Conservation (phyloP, 1,140 invertebrate species). For the Ditylenchus dipsaci region DNA sequence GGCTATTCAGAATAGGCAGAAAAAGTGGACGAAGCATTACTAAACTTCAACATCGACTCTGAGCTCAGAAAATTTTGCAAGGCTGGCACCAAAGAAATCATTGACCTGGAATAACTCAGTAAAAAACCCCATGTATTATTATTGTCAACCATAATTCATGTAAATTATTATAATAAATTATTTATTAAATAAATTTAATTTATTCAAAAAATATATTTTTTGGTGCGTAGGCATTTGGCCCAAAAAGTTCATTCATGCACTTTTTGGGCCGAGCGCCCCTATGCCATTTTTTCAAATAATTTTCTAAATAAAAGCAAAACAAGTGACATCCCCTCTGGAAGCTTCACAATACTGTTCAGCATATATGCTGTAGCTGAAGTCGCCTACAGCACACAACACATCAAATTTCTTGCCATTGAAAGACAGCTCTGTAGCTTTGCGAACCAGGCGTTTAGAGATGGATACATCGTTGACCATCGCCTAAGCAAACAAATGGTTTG, state of each 20-base stretch:
- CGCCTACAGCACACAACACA: conserved; percentile 35
- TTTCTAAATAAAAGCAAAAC: conserved; percentile 36
- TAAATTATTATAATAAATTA: too few species aligned
- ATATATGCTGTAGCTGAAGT: conserved; percentile 43
- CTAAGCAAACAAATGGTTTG: not conserved
- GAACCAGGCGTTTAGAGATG: conserved; percentile 35
- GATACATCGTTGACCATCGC: conserved; percentile 42
- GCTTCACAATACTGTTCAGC: conserved; percentile 42
- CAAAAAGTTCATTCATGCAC: too few species aligned
- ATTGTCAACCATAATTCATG: too few species aligned
- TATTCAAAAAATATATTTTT: too few species aligned
- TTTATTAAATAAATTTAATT: too few species aligned
- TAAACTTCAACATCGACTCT: not conserved
- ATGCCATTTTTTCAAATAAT: too few species aligned
- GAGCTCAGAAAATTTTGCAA: not conserved
- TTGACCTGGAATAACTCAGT: not conserved
- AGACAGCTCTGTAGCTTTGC: conserved; percentile 35
- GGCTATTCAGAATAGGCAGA: not conserved
- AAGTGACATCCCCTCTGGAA: conserved; percentile 38
- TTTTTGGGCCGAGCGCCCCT: too few species aligned
- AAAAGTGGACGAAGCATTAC: not conserved
- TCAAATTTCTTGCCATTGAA: conserved; percentile 37
- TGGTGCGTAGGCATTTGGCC: too few species aligned
- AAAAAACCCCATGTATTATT: not conserved
- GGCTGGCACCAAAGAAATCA: not conserved